phyloP scores from a whole-genome alignment of 2,113 vertebrate species.

The Heterochromis multidens region DNA sequence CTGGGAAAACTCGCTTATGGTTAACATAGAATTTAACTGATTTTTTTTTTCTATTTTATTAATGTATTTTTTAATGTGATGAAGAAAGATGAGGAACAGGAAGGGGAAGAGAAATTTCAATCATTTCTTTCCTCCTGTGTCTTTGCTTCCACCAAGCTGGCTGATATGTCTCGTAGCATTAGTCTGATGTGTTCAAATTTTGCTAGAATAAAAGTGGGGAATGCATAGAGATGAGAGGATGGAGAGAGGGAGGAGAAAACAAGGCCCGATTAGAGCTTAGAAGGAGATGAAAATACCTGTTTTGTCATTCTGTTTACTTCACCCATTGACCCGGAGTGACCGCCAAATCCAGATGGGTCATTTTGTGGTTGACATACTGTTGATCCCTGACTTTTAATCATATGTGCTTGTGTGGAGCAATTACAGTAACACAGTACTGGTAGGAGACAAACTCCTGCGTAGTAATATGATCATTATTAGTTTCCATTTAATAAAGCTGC shows the following conservation, averaged over 20 bases:
- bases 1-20: background rate
- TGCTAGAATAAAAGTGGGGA: constrained; percentile 16
- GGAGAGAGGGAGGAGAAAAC: constrained; percentile 1
- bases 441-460: background rate
- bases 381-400: constrained; percentile 20
- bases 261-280: constrained; percentile 9
- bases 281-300: constrained; percentile 28
- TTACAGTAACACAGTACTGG: background rate
- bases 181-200: constrained; percentile 42
- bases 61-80: background rate
- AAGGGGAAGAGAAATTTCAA: background rate
- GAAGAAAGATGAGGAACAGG: background rate
- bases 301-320: constrained; percentile 30
- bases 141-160: background rate
- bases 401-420: background rate
- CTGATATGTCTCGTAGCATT: constrained; percentile 20
- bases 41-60: background rate
- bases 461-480: background rate
- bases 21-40: background rate
- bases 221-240: background rate
- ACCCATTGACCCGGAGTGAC: background rate
- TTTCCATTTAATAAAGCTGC: constrained; percentile 4
- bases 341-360: background rate
- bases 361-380: constrained; percentile 17
- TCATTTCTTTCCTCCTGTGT: background rate